A percentile compares a stretch with the other conserved stretches of the same genome.
phyloP scores from a whole-genome alignment of 2,113 vertebrate genomes.

The Grammomys dolichurus region DNA sequence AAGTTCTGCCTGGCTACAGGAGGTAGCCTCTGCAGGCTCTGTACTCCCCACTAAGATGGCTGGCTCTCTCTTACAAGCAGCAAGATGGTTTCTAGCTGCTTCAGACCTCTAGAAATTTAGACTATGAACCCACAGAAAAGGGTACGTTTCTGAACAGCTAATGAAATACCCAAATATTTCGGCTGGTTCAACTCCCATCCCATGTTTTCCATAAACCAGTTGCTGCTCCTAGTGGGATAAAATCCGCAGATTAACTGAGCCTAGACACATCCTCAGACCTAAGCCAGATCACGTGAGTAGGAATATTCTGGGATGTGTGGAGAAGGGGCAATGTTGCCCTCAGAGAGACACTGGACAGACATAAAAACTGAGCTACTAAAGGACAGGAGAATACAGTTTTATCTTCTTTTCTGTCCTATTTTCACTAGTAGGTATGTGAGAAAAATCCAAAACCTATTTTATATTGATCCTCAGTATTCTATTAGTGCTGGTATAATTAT shows the following conservation, averaged over 20 bases:
- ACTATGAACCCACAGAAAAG: not conserved
- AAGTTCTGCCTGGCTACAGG: too few relatives aligned
- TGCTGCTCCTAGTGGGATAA: not conserved
- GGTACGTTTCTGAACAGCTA: not conserved
- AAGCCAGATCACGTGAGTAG: not conserved
- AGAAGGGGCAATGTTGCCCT: not conserved
- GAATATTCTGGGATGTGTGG: not conserved
- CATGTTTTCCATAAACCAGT: not conserved
- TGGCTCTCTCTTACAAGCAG: not conserved
- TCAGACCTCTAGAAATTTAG: not conserved
- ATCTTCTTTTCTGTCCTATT: conserved; percentile 8
- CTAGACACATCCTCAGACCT: not conserved
- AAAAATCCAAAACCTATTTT: conserved; percentile 44
- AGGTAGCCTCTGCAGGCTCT: too few relatives aligned
- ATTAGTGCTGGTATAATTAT: not conserved
- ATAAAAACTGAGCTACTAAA: not conserved
- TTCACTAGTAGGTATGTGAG: not conserved
- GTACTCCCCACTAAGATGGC: too few relatives aligned
- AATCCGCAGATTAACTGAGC: not conserved
- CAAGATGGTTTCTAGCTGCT: not conserved
- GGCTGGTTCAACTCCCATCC: not conserved
- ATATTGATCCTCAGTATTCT: not conserved
- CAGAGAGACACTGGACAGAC: not conserved
- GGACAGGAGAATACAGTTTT: not conserved
- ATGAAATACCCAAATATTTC: conserved; percentile 22